Evolutionary conservation across 1,140 invertebrate genomes (phyloP), one percentile per base, ranked within the genome.

Genomic region (Argopecten irradians): DNA sequence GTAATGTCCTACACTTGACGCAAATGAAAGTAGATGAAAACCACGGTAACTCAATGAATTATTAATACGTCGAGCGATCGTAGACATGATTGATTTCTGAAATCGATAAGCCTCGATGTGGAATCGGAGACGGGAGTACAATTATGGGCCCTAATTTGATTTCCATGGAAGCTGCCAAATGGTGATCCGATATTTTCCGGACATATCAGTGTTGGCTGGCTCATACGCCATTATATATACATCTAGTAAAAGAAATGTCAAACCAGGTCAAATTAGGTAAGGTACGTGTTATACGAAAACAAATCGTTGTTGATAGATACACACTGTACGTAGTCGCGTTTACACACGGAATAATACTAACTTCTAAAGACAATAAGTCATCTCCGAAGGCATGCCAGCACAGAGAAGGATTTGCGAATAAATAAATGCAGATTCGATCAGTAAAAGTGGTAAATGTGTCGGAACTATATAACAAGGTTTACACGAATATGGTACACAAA

Each of bases 101-200:
- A 71, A 71, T 71, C 55, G 55, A 71, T 71, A 71, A 71, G 22
- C 55, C 55, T n/a, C 19, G 22, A 28, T n/a, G n/a, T 71, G 55
- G 55, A 28, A 71, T 71, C 55, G 55, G 22, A 71, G 55, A 71
- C n/a, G 55, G 28, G 55, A 71, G 55, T 11, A 71, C 55, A 71
- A 71, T 71, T 71, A 71, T 71, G 55, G n/a, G 55, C n/a, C 28
- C 55, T 71, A 71, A 71, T 71, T 71, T 71, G 55, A 71, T 71
- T 71, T 71, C 55, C 55, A 71, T 28, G 55, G 55, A 71, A 71
- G 55, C 55, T 71, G 55, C 55, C 55, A 71, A 71, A 71, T 71
- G 55, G n/a, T 71, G 55, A 71, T 71, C n/a, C 55, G 28, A 71
- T n/a, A n/a, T 71, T 71, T 71, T 71, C 19, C 55, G 55, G 0